Conservation (phyloP, 2,797 vertebrate genomes). For the Pelodytes ibericus region DNA sequence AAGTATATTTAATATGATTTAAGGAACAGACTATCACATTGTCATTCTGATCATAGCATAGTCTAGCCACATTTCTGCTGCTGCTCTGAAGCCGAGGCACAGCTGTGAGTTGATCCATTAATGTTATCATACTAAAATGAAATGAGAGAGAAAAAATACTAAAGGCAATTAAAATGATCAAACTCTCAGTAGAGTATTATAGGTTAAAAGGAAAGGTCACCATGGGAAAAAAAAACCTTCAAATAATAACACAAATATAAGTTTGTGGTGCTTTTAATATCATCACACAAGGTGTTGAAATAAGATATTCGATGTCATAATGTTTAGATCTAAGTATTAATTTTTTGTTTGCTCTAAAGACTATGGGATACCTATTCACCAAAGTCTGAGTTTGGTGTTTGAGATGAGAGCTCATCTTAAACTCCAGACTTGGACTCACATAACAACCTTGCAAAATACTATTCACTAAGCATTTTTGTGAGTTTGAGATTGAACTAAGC, state of each 20-base stretch:
- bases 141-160: slow-evolving; percentile 51
- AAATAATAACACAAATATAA: slow-evolving; percentile 19
- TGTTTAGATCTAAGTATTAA: too few species aligned
- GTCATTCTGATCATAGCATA: slow-evolving; percentile 61
- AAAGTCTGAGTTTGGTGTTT: too few species aligned
- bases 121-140: slow-evolving; percentile 52
- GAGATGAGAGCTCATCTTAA: too few species aligned
- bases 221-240: slow-evolving; percentile 28
- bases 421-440: too few species aligned
- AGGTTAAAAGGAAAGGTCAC: slow-evolving; percentile 48
- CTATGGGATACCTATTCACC: too few species aligned
- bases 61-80: slow-evolving; percentile 60
- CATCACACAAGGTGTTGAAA: too few species aligned
- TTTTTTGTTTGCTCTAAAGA: too few species aligned
- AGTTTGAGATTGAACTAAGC: too few species aligned
- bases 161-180: slow-evolving; percentile 56
- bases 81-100: slow-evolving; percentile 54
- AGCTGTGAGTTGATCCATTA: slow-evolving; percentile 52
- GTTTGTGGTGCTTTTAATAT: not conserved
- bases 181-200: slow-evolving; percentile 43
- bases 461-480: too few species aligned
- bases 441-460: too few species aligned
- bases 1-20: slow-evolving; percentile 51
- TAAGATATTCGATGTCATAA: too few species aligned
- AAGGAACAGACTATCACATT: slow-evolving; percentile 53